Conservation (phyloP, 2,113 vertebrate species). For the Riparia riparia region DNA sequence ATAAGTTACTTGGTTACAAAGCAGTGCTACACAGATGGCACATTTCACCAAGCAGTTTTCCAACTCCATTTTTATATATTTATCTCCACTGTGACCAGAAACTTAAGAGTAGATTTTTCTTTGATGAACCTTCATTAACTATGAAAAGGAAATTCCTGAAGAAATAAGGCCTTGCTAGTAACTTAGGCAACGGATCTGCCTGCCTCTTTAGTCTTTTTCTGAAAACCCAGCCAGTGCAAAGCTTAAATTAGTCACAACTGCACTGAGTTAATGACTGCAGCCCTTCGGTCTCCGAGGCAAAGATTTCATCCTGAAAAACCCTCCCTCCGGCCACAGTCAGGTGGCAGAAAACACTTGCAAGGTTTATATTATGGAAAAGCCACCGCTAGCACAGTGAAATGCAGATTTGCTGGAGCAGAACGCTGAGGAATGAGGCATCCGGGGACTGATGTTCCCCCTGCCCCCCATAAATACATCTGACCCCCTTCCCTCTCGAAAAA, state of each 20-base stretch:
- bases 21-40: neutral
- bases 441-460: neutral
- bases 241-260: neutral
- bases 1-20: neutral
- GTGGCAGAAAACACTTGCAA: neutral
- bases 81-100: neutral
- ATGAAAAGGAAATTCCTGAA: neutral
- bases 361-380: neutral
- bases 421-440: neutral
- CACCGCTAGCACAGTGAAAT: neutral
- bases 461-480: neutral
- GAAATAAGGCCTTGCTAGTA: neutral
- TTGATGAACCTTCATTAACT: neutral
- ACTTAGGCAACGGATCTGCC: neutral
- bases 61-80: neutral
- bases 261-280: neutral
- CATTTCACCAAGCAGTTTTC: neutral
- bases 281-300: rapidly evolving
- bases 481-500: slow-evolving; percentile 21
- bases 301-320: neutral
- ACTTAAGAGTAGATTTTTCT: rapidly evolving
- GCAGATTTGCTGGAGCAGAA: neutral
- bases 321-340: neutral
- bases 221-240: neutral
- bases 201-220: neutral